Base-by-base conservation (phyloP, 30 jellyfish, hydroid and myxozoan species). In the Phacellophora camtschatica region DNA sequence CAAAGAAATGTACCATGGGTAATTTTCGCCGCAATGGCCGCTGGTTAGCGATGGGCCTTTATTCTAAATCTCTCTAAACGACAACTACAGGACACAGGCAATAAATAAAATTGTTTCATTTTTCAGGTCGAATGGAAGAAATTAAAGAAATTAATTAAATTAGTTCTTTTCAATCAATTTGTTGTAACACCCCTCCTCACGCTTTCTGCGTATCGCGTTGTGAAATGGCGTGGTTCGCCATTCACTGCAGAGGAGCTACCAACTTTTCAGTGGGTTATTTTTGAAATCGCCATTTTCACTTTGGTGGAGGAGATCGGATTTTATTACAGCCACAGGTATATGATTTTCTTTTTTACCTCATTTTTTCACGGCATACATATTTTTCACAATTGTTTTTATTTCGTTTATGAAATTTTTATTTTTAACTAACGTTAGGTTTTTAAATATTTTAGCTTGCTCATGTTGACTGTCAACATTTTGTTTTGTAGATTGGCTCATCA, bases 281-380 rank as follows among this genome's bases (percentile, higher is more conserved):
- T 92, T 24, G 98, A 92, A 66, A 34, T 92, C 22, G 33, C 83
- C 24, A 89, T 85, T 35, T 85, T 74, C 34, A 61, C 64, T 30
- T 66, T 85, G 2, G 92, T 80, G 18, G 97, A 80, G 57, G 98
- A 92, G 53, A 22, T 92, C 37, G 89, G 94, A 18, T 91, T 91
- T 63, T 91, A 91, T 70, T 91, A 91, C 59, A 20, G 88, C 7
- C 98, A 91, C 81, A 84, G 98, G 98, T 83, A 61, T 7, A 74
- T 15, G 18, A 29, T 58, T 20, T 76, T 73, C 30, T 13, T 2
- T 1, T 13, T 15, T 18, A 31, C 20, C 28, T 0, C 0, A n/a
- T n/a, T n/a, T n/a, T n/a, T n/a, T n/a, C n/a, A n/a, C n/a, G n/a
- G n/a, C n/a, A n/a, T n/a, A n/a, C n/a, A n/a, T n/a, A n/a, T n/a